These are phyloP conservation scores for Epiperipatus broadwayi DNA, from an alignment of 2,888 invertebrate species.

Conservation along the genomic window DNA sequence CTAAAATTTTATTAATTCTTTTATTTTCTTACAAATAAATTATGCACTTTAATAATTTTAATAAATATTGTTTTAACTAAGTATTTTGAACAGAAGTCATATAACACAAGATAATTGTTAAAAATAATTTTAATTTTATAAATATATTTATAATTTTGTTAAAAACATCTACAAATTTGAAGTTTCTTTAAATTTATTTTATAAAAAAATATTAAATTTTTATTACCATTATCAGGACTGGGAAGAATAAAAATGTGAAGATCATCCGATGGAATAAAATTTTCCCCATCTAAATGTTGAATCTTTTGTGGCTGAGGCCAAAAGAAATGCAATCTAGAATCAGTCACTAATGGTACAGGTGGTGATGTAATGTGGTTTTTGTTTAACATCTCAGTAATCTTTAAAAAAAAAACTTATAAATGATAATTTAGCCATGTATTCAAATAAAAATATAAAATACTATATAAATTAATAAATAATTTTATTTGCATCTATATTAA, in stretches of 20 bases:
- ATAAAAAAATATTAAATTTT: constrained; percentile 17
- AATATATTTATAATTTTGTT: background rate
- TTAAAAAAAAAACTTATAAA: too few relatives aligned
- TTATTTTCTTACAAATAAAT: too few relatives aligned
- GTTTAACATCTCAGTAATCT: too few relatives aligned
- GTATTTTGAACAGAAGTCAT: constrained; percentile 13
- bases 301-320: constrained; percentile 43
- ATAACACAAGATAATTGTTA: background rate
- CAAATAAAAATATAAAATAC: too few relatives aligned
- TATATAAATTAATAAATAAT: too few relatives aligned
- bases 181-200: constrained; percentile 23
- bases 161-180: background rate
- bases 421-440: too few relatives aligned
- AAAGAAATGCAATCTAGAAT: constrained; percentile 33
- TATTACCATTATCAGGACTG: constrained; percentile 19
- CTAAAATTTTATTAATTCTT: too few relatives aligned
- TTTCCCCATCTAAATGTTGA: constrained; percentile 33
- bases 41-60: too few relatives aligned
- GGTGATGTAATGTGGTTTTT: too few relatives aligned
- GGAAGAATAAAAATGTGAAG: constrained; percentile 21
- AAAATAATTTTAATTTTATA: background rate
- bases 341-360: constrained; percentile 27
- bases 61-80: too few relatives aligned
- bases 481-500: too few relatives aligned
- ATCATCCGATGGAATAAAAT: constrained; percentile 20